Conservation (phyloP, 53 echinoderm and acorn worm genomes). For the Temnopleurus reevesii region DNA sequence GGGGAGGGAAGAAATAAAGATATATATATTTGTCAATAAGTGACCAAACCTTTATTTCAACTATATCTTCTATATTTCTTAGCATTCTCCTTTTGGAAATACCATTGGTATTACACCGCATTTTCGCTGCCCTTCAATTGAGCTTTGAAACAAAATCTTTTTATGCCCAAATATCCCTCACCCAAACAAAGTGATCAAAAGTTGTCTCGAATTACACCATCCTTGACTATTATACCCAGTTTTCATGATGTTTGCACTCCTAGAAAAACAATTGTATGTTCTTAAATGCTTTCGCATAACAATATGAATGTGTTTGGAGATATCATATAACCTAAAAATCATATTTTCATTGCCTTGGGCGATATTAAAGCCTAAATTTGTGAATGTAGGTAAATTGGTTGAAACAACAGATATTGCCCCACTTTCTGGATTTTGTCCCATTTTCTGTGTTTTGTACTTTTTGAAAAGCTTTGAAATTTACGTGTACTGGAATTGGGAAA, state of each 20-base stretch:
- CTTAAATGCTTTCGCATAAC: neutral
- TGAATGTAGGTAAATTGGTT: neutral
- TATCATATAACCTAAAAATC: neutral
- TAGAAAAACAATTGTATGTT: neutral
- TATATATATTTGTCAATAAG: slow-evolving; percentile 32
- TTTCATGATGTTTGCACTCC: neutral
- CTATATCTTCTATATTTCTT: slow-evolving; percentile 12
- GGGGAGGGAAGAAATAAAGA: no score
- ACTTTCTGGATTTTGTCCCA: neutral
- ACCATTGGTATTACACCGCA: neutral
- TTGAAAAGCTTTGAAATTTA: no score
- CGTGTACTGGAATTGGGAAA: no score
- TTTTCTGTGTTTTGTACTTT: neutral
- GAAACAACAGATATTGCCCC: neutral
- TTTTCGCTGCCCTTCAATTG: neutral
- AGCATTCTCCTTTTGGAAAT: neutral
- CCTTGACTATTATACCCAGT: neutral
- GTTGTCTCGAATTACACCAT: neutral
- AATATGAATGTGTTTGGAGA: neutral
- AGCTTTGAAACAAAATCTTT: neutral
- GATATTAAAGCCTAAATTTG: neutral
- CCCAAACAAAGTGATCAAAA: neutral
- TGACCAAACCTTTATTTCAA: neutral
- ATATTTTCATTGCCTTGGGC: neutral
- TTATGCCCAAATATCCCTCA: slow-evolving; percentile 30